Base-by-base conservation (phyloP, 2,888 invertebrate species). In the Minunthozetes semirufus region DNA sequence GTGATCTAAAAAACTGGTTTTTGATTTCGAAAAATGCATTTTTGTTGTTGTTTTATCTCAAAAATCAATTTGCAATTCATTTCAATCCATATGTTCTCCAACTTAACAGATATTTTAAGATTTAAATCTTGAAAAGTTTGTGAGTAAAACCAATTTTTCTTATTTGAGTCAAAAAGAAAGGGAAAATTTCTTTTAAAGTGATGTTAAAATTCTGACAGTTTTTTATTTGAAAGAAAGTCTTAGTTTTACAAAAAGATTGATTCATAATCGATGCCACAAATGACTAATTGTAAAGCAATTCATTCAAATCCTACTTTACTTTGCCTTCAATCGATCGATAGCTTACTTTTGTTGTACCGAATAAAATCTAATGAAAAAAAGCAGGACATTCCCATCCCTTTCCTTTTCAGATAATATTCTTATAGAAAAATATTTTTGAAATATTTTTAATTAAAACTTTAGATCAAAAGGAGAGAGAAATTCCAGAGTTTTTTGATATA, bases 221-320 rank as follows among this genome's bases (percentile, higher is more conserved):
- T n/a, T 53, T 53, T 53, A 8, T n/a, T 53, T 17, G 19, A 53
- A 53, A 53, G 19, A n/a, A 53, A 48, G 6, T 48, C 19, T 53
- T n/a, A n/a, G 19, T 53, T 53, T 48, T 48, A 48, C 53, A 53
- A 53, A n/a, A 53, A 53, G 53, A 53, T 53, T 53, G 53, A n/a
- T 53, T n/a, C 19, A 53, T n/a, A 48, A 53, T 53, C 19, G 53
- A 53, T 53, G 53, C 19, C 53, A 53, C 8, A 19, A 1, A n/a
- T 53, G 8, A 6, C 19, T 19, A 53, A n/a, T n/a, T n/a, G n/a
- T 53, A 53, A 53, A n/a, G 19, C 17, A 53, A 53, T 53, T 53
- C 53, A 53, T 53, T 53, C 53, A 53, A n/a, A n/a, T 48, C 13
- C 19, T 48, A 53, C 53, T 53, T n/a, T 17, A 53, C n/a, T 5